Percentiles rank a stretch among this genome's conserved stretches.
phyloP scores from a whole-genome alignment of 2,113 vertebrate genomes.

The Ptilorrhoa leucosticta region DNA sequence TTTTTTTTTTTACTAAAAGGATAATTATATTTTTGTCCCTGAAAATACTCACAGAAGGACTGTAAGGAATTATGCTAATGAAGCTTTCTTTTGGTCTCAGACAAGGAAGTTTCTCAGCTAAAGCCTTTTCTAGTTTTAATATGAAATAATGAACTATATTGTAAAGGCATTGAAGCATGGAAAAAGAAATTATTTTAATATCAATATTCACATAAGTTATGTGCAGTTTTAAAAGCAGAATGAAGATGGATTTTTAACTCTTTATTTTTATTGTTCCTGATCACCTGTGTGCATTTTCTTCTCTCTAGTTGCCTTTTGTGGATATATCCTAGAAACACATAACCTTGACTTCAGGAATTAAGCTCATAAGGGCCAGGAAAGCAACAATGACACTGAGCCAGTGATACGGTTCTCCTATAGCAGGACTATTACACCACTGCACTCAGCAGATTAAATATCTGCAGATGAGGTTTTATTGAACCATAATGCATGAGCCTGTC shows the following conservation, averaged over 20 bases:
- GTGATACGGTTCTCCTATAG: not conserved
- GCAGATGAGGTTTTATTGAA: not conserved
- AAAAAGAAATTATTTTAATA: not conserved
- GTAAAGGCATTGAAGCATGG: not conserved
- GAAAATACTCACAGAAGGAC: slow-evolving; percentile 3
- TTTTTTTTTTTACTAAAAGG: not conserved
- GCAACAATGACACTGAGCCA: not conserved
- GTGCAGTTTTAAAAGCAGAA: not conserved
- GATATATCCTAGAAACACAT: not conserved
- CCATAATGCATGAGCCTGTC: not conserved
- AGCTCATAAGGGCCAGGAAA: not conserved
- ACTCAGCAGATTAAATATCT: not conserved
- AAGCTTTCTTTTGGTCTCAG: not conserved
- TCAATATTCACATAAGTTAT: not conserved
- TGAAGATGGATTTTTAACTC: not conserved
- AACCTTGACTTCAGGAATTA: not conserved
- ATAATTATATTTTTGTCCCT: not conserved
- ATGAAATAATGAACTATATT: not conserved
- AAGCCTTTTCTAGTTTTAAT: not conserved
- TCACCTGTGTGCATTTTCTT: not conserved
- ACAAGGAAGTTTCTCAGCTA: not conserved
- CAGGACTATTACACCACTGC: not conserved
- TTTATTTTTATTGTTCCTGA: not conserved
- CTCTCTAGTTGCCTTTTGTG: not conserved
- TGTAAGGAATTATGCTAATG: not conserved